A percentile compares a stretch with the other conserved stretches of the same genome.
Evolutionary conservation across 2,797 vertebrate species (phyloP).

Genomic region (Acestrorhynchus altus): DNA sequence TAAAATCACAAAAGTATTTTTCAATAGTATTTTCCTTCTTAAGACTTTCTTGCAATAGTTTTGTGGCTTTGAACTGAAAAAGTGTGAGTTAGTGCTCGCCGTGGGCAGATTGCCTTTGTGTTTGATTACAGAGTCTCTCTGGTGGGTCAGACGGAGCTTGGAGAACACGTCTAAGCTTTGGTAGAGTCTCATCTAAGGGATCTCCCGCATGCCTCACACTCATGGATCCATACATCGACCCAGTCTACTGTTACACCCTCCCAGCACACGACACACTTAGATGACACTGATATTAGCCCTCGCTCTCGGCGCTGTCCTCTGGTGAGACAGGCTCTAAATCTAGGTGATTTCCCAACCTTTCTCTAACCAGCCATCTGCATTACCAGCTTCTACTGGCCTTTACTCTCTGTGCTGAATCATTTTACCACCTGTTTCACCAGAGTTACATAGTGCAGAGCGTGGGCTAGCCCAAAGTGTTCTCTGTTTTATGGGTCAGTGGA

Average conservation of each 20-base stretch:
- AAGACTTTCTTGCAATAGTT: no score
- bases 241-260: slow-evolving; percentile 61
- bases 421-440: no score
- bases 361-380: neutral
- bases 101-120: slow-evolving; percentile 13
- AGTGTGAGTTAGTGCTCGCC: neutral
- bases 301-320: slow-evolving; percentile 40
- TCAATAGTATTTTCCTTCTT: no score
- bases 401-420: slow-evolving; percentile 58
- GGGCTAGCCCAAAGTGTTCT: no score
- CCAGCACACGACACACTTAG: slow-evolving; percentile 54
- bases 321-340: slow-evolving; percentile 36
- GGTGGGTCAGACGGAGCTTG: slow-evolving; percentile 34
- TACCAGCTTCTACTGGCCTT: neutral
- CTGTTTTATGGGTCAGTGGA: no score
- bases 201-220: slow-evolving; percentile 54
- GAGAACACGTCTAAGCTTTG: slow-evolving; percentile 42
- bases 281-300: slow-evolving; percentile 62
- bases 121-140: slow-evolving; percentile 35
- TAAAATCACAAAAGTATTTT: no score
- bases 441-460: no score
- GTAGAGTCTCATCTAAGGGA: slow-evolving; percentile 61
- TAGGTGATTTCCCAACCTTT: neutral
- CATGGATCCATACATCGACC: slow-evolving; percentile 68
- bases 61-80: neutral